phyloP scores from a whole-genome alignment of 2,113 vertebrate genomes.

The Procavia capensis region DNA sequence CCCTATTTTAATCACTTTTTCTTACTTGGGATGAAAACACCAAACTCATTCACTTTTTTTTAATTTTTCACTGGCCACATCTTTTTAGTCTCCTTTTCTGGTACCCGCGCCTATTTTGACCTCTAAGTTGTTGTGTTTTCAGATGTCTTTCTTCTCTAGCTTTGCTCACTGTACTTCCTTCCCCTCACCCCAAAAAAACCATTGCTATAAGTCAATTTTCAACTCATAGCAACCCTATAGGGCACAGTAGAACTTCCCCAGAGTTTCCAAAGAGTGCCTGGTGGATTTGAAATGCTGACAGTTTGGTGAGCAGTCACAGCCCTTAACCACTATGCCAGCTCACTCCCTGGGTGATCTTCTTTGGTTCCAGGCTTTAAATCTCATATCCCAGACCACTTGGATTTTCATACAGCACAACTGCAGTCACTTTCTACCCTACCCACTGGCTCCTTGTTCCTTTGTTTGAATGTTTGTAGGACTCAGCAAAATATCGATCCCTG shows the following conservation, averaged over 20 bases:
- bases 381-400: background rate
- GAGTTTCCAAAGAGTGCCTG: no score
- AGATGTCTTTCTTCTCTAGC: background rate
- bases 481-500: background rate
- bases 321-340: no score
- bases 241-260: no score
- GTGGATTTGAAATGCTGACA: no score
- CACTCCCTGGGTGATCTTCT: background rate
- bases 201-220: no score
- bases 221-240: no score
- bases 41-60: background rate
- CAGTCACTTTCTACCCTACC: background rate
- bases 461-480: background rate
- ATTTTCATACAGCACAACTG: background rate
- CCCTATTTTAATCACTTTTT: background rate
- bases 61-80: conserved; percentile 42
- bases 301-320: no score
- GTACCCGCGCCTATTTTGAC: background rate
- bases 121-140: background rate
- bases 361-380: background rate
- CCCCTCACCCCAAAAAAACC: no score
- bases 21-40: background rate
- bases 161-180: no score
- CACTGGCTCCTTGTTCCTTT: no score
- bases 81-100: background rate